phyloP scores from a whole-genome alignment of 2,888 invertebrate genomes.

The Idaea aversata region DNA sequence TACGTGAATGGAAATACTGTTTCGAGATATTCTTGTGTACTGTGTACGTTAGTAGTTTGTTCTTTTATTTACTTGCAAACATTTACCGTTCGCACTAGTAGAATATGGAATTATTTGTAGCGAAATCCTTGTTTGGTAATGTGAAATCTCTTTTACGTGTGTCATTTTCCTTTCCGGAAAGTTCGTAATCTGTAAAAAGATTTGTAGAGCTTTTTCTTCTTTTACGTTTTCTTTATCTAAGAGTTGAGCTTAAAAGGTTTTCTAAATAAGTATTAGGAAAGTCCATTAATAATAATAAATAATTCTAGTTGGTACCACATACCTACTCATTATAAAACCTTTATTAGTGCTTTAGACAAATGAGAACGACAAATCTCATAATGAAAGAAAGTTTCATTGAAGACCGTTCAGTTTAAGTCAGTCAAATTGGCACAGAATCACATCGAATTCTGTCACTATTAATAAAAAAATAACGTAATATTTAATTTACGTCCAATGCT shows the following conservation, averaged over 20 bases:
- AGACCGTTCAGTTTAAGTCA: too few relatives aligned
- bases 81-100: conserved; percentile 22
- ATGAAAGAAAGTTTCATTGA: too few relatives aligned
- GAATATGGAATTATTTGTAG: conserved; percentile 19
- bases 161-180: neutral
- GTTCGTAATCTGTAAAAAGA: neutral
- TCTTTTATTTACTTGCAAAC: conserved; percentile 40
- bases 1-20: conserved; percentile 51
- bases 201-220: neutral
- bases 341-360: too few relatives aligned
- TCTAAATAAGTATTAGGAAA: neutral
- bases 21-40: conserved; percentile 39
- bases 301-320: neutral
- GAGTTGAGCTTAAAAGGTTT: neutral
- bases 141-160: conserved; percentile 1
- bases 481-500: neutral
- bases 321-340: neutral
- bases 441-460: too few relatives aligned
- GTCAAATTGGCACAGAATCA: too few relatives aligned
- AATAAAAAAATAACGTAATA: too few relatives aligned
- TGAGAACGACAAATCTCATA: too few relatives aligned
- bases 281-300: neutral
- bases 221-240: neutral
- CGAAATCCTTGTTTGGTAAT: neutral
- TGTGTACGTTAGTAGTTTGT: conserved; percentile 35